Evolutionary conservation across 2,113 vertebrate genomes (phyloP), one percentile per base, ranked within the genome.

Genomic region (Menidia beryllina): DNA sequence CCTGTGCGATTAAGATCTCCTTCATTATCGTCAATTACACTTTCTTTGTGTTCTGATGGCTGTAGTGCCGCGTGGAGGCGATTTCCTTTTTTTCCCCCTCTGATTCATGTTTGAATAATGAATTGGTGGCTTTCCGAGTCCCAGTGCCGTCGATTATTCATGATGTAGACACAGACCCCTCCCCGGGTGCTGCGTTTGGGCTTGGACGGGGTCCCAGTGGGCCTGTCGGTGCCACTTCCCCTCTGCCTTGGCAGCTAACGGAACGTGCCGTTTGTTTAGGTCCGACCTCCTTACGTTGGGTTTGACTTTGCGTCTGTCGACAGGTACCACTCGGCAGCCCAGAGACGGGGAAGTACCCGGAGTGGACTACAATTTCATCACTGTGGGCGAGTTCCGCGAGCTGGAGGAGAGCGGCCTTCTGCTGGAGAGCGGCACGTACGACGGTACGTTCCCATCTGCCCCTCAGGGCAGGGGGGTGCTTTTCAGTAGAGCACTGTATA

Each of bases 311-410:
- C 90, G 34, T 51, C 63, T 66, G 34, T 78, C 85, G 83, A 71
- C 93, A 99, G 98, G 98, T 88, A 99, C 98, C 78, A 99, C 98
- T 23, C 94, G 98, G 85, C 95, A 95, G 87, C 97, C 98, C 83
- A 95, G 98, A 86, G 98, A 98, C 83, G 97, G 96, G 53, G 98
- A 99, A 69, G 96, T 98, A 69, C 97, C 98, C 6, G 98, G 97
- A 48, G 97, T 99, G 88, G 98, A 99, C 91, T 99, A 99, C 89
- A 98, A 98, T 81, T 99, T 99, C 92, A 99, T 99, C 95, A 95
- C 95, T 24, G 95, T 98, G 78, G 96, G 94, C 39, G 97, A 99
- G 72, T 99, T 99, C 64, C 95, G 96, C 63, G 94, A 95, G 0
- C 93, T 99, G 90, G 98, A 99, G 78, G 97, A 98, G 88, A 97